Percentiles rank a stretch among this genome's conserved stretches.
Conservation (phyloP, 2,797 vertebrate species). For the Hapalemur alaotrensis region DNA sequence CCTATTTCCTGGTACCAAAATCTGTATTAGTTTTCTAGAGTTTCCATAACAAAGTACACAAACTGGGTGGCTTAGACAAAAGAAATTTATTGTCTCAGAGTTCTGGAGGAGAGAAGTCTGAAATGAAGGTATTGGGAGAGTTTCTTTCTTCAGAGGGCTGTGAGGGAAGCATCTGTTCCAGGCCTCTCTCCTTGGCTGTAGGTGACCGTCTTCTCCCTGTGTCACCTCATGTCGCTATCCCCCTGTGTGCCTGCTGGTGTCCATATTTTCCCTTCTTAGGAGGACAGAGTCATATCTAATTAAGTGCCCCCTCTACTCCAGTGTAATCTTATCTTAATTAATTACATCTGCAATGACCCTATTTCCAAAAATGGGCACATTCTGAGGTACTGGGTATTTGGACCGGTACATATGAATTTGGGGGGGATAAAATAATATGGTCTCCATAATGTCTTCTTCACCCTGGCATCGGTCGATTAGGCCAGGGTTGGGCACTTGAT, state of each 20-base stretch:
- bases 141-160: not conserved
- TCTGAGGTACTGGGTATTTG: not conserved
- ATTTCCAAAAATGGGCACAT: not conserved
- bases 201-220: not conserved
- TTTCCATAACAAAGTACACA: not conserved
- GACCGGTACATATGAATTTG: not conserved
- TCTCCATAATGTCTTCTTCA: not conserved
- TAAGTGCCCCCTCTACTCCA: not conserved
- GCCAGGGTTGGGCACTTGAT: not conserved
- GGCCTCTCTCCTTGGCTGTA: not conserved
- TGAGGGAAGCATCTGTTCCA: not conserved
- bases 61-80: not conserved
- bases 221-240: not conserved
- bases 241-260: not conserved
- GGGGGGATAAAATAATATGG: not conserved
- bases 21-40: not conserved
- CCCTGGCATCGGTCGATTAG: not conserved
- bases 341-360: not conserved
- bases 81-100: not conserved
- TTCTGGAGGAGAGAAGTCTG: not conserved
- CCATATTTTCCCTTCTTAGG: not conserved
- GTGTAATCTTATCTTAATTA: not conserved
- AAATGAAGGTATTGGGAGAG: not conserved
- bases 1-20: not conserved
- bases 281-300: not conserved